phyloP scores from a whole-genome alignment of 1,140 invertebrate species.

The Apis mellifera region Amel_HAv3.1 CM009932.2:3014001-3014500 shows the following conservation, averaged over 20 bases:
- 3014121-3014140: conserved; percentile 37
- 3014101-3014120: conserved; percentile 30
- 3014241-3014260: background rate
- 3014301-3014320: background rate
- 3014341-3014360: background rate
- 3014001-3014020: conserved; percentile 63
- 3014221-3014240: background rate
- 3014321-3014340: background rate
- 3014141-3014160: conserved; percentile 40
- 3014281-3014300: background rate
- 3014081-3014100: conserved; percentile 29
- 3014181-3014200: conserved; percentile 1
- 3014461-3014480: no score
- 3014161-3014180: conserved; percentile 23
- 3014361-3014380: no score
- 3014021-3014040: conserved; percentile 62
- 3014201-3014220: background rate
- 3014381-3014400: no score
- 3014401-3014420: no score
- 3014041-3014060: conserved; percentile 42
- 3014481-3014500: no score
- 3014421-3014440: no score
- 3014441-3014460: no score
- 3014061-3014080: conserved; percentile 35
- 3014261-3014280: conserved; percentile 11